Evolutionary conservation across 2,113 vertebrate genomes (phyloP).

Genomic region (Saguinus midas): DNA sequence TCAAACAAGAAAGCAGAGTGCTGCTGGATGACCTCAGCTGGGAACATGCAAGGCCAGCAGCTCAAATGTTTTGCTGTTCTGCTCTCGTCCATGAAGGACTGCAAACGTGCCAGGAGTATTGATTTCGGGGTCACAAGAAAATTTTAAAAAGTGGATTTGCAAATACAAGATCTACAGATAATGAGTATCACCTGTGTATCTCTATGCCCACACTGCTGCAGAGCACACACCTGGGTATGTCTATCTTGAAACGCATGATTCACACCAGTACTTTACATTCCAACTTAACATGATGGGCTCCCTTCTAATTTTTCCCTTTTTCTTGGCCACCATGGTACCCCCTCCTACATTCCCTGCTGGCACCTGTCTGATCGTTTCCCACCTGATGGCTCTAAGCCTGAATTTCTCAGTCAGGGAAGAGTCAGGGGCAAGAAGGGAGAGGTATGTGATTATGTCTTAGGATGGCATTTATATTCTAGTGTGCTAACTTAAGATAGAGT

Average conservation of each 20-base stretch:
- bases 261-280: neutral
- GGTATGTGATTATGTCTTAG: neutral
- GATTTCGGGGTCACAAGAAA: neutral
- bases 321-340: neutral
- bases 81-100: neutral
- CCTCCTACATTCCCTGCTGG: neutral
- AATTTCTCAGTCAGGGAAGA: neutral
- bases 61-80: neutral
- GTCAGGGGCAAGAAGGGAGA: no score
- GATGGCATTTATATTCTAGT: neutral
- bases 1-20: neutral
- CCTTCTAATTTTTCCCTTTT: neutral
- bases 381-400: neutral
- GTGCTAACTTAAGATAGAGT: neutral
- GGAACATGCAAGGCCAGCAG: neutral
- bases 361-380: neutral
- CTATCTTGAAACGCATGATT: neutral
- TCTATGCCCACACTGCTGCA: neutral
- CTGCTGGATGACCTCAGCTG: neutral
- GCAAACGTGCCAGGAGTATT: neutral
- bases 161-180: neutral
- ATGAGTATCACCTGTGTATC: neutral
- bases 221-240: accelerated
- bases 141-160: neutral
- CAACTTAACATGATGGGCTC: neutral